Base-by-base conservation (phyloP, 2,113 vertebrate species). In the Synchiropus splendidus region DNA sequence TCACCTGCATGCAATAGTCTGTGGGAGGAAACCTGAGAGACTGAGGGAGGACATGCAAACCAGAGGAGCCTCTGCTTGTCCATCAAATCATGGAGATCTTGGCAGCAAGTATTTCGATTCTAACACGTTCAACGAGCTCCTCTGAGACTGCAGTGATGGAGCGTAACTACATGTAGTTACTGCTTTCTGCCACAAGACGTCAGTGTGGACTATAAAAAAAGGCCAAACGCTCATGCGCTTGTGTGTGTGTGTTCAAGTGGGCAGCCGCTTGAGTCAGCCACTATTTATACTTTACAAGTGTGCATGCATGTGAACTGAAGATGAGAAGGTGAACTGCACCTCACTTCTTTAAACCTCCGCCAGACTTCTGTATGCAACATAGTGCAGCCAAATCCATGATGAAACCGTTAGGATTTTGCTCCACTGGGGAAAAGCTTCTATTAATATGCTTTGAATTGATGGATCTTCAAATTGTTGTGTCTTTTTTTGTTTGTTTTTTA, bases 191-290 rank as follows among this genome's bases (percentile, higher is more conserved):
- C 83, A 82, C 78, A 54, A 1, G 77, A 62, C 12, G 80, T 39
- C 82, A 61, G 48, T 72, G 61, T 61, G 30, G 10, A 16, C 36
- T 3, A 14, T 2, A 3, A 6, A 16, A 33, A 16, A 4, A 6
- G 42, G n/a, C n/a, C n/a, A n/a, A n/a, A 6, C 9, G 16, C 11
- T 3, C 42, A 3, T 18, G 31, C n/a, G 48, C 43, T 48, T 68
- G 36, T 45, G 52, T 67, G 41, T 0, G 4, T 37, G 37, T 54
- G 61, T 49, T 47, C 50, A 17, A 50, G 64, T 68, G 68, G 45
- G 60, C 46, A 52, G 46, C 31, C 43, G 46, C 14, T 42, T 68
- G 70, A 79, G 56, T 67, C 71, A 75, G 67, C 48, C 17, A 44
- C 62, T 72, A 72, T 75, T 76, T 72, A 61, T 36, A 45, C 39